These are phyloP conservation scores for Cydia pomonella DNA, from an alignment of 1,140 invertebrate genomes.

Conservation along the genomic window DNA sequence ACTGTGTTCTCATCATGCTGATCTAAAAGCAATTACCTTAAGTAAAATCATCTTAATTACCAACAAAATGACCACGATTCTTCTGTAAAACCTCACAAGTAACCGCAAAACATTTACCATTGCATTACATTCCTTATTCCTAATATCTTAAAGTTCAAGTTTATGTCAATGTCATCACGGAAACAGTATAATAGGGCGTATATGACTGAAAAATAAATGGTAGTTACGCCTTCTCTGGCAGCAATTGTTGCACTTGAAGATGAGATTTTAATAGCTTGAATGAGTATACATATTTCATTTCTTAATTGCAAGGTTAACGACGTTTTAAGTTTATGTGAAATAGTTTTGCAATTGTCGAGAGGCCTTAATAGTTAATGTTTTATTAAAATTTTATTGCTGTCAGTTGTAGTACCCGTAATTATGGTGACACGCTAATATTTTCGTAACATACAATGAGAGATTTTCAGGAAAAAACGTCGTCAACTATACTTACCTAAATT, in stretches of 20 bases:
- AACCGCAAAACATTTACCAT: neutral
- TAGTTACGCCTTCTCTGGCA: neutral
- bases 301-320: slow-evolving; percentile 31
- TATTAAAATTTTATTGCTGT: neutral
- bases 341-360: slow-evolving; percentile 8
- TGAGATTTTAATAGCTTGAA: slow-evolving; percentile 29
- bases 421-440: neutral
- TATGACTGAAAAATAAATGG: neutral
- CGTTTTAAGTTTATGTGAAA: slow-evolving; percentile 32
- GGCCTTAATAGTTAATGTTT: neutral
- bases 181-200: neutral
- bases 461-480: too few species aligned
- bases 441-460: neutral
- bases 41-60: neutral
- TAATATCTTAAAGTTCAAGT: neutral
- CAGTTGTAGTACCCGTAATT: neutral
- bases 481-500: too few species aligned
- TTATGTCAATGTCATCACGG: neutral
- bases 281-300: slow-evolving; percentile 24
- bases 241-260: slow-evolving; percentile 4
- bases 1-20: neutral
- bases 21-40: neutral
- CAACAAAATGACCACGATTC: neutral
- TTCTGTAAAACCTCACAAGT: neutral
- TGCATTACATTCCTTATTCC: neutral